Percentiles rank a stretch among this genome's conserved stretches.
Conservation (phyloP, 2,888 invertebrate species). For the Mamestra brassicae region DNA sequence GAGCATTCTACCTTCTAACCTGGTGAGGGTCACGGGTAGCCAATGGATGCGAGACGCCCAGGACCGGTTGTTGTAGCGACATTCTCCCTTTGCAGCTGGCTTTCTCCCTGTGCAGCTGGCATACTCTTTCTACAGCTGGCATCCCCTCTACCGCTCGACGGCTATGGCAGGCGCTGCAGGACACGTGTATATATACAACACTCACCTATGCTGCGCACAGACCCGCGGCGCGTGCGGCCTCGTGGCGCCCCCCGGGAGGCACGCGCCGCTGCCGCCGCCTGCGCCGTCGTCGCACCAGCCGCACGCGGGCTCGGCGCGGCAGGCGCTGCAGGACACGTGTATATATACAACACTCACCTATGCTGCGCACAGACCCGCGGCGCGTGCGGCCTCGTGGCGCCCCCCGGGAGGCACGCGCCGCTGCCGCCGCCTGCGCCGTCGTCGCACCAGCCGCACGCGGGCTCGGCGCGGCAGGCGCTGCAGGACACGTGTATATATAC, state of each 20-base stretch:
- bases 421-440: conserved; percentile 96
- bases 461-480: too few relatives aligned
- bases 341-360: too few relatives aligned
- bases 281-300: conserved; percentile 89
- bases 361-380: conserved; percentile 92
- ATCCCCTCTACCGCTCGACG: too few relatives aligned
- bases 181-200: conserved; percentile 88
- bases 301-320: conserved; percentile 79
- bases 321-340: conserved; percentile 95
- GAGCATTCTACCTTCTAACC: too few relatives aligned
- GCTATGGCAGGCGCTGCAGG: conserved; percentile 96
- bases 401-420: conserved; percentile 97
- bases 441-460: too few relatives aligned
- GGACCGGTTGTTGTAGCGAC: too few relatives aligned
- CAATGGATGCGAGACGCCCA: too few relatives aligned
- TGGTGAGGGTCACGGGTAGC: too few relatives aligned
- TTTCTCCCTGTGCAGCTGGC: conserved; percentile 72
- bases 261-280: conserved; percentile 96
- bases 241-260: conserved; percentile 96
- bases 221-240: conserved; percentile 89
- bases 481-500: too few relatives aligned
- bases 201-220: conserved; percentile 90
- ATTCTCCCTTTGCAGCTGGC: conserved; percentile 72
- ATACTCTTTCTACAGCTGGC: too few relatives aligned
- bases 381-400: conserved; percentile 91